Evolutionary conservation across 2,797 vertebrate species (phyloP).

Genomic region (Myripristis jacobus): DNA sequence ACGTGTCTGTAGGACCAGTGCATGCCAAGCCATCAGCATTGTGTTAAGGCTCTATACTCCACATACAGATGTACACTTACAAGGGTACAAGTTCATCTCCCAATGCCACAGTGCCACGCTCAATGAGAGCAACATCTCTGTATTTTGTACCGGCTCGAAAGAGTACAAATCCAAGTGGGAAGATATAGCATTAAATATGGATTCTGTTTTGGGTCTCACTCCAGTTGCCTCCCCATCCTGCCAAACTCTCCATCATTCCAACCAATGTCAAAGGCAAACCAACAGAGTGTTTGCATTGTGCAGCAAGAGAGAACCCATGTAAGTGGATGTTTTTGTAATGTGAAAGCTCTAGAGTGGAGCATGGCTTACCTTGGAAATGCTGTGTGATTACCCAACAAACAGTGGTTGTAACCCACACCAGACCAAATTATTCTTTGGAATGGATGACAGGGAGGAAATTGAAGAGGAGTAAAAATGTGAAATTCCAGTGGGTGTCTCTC

Average conservation of each 20-base stretch:
- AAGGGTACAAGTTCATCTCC: conserved; percentile 52
- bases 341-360: conserved; percentile 71
- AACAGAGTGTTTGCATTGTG: conserved; percentile 60
- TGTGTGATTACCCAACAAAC: conserved; percentile 79
- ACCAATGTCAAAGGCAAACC: conserved; percentile 52
- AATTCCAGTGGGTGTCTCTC: conserved; percentile 81
- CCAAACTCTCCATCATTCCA: conserved; percentile 36
- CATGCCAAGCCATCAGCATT: conserved; percentile 19
- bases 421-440: conserved; percentile 76
- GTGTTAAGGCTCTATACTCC: conserved; percentile 15
- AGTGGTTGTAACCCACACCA: conserved; percentile 77
- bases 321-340: conserved; percentile 83
- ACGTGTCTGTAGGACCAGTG: conserved; percentile 66
- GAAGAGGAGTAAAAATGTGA: conserved; percentile 73
- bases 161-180: conserved; percentile 70
- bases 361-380: conserved; percentile 69
- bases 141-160: conserved; percentile 80
- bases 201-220: conserved; percentile 77
- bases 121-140: conserved; percentile 61
- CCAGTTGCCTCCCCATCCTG: conserved; percentile 57
- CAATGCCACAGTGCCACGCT: conserved; percentile 66
- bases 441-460: conserved; percentile 58
- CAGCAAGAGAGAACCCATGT: conserved; percentile 71
- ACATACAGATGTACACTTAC: conserved; percentile 45
- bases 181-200: conserved; percentile 73